phyloP scores from a whole-genome alignment of 2,888 invertebrate genomes.

The Plebejus melissa region DNA sequence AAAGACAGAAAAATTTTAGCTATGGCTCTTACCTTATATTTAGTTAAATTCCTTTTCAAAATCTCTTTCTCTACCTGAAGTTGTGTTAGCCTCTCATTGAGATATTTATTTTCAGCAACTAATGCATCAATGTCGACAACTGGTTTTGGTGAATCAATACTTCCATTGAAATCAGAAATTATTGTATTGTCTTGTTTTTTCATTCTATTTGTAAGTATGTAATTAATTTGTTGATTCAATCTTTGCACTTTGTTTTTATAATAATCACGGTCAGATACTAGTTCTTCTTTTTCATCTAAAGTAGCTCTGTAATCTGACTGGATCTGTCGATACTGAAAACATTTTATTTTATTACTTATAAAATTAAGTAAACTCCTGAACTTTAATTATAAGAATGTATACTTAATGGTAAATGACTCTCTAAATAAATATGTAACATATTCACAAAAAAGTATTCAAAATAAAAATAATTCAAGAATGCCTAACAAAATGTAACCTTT shows the following conservation, averaged over 20 bases:
- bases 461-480: neutral
- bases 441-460: too few relatives aligned
- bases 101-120: conserved; percentile 89
- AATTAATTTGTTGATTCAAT: conserved; percentile 88
- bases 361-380: too few relatives aligned
- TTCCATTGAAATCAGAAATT: neutral
- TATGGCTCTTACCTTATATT: conserved; percentile 82
- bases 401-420: too few relatives aligned
- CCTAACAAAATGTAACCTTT: conserved; percentile 30
- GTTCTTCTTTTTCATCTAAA: conserved; percentile 91
- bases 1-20: neutral
- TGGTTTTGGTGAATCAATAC: conserved; percentile 49
- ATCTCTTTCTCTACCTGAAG: conserved; percentile 88
- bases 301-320: conserved; percentile 87
- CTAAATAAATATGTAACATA: too few relatives aligned
- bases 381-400: too few relatives aligned
- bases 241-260: conserved; percentile 91
- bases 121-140: conserved; percentile 89
- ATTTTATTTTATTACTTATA: neutral
- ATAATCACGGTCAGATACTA: conserved; percentile 88
- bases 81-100: conserved; percentile 89
- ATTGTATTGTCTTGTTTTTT: conserved; percentile 50
- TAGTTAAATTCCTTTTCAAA: conserved; percentile 83
- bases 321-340: conserved; percentile 82
- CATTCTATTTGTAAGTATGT: conserved; percentile 74